A percentile compares a stretch with the other conserved stretches of the same genome.
phyloP scores from a whole-genome alignment of 2,113 vertebrate genomes.

The Machaerirhynchus nigripectus region DNA sequence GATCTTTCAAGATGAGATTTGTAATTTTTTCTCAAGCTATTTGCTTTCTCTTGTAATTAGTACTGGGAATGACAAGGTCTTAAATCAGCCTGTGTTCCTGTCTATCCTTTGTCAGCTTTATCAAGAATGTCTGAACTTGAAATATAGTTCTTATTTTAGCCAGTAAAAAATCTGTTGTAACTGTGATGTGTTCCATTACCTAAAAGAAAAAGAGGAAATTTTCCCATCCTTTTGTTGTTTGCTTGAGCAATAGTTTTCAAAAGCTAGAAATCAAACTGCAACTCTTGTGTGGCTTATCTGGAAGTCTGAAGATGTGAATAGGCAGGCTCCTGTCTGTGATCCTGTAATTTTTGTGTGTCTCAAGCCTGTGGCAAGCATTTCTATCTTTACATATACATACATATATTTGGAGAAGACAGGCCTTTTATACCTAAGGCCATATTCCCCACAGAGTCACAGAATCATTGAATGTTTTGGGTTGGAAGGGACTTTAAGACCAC shows the following conservation, averaged over 20 bases:
- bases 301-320: not conserved
- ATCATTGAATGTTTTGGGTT: not conserved
- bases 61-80: not conserved
- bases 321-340: not conserved
- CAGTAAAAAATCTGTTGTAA: not conserved
- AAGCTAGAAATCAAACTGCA: not conserved
- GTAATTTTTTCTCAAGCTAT: not conserved
- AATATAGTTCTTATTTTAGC: not conserved
- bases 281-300: not conserved
- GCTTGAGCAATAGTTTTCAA: not conserved
- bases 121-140: not conserved
- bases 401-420: not conserved
- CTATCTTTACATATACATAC: rapidly evolving
- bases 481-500: not conserved
- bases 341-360: not conserved
- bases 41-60: not conserved
- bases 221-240: not conserved
- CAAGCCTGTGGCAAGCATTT: not conserved
- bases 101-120: not conserved
- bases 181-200: not conserved
- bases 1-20: not conserved
- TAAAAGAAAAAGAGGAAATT: not conserved
- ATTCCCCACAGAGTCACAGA: not conserved
- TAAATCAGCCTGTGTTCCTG: not conserved
- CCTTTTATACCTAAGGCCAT: not conserved